Evolutionary conservation across 2,113 vertebrate genomes (phyloP).

Genomic region (rabbit (Oryctolagus cuniculus)): mOryCun1.1 NC_091441.1:82028001-82028500

Average conservation of each 20-base stretch:
- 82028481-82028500: conserved; percentile 5
- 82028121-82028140: not conserved
- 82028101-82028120: not conserved
- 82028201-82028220: not conserved
- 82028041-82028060: not conserved
- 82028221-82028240: conserved; percentile 39
- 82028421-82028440: not conserved
- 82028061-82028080: not conserved
- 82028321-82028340: not conserved
- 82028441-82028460: not conserved
- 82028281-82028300: not conserved
- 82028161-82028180: not conserved
- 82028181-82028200: not conserved
- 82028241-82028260: not conserved
- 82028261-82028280: not conserved
- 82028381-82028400: not conserved
- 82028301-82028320: not conserved
- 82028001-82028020: too few relatives aligned
- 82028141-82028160: not conserved
- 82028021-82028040: not conserved
- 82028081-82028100: not conserved
- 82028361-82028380: not conserved
- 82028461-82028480: conserved; percentile 9
- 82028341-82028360: not conserved
- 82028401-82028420: not conserved